These are phyloP conservation scores for Pterophyllum scalare DNA, from an alignment of 2,113 vertebrate species.

Conservation along the genomic window DNA sequence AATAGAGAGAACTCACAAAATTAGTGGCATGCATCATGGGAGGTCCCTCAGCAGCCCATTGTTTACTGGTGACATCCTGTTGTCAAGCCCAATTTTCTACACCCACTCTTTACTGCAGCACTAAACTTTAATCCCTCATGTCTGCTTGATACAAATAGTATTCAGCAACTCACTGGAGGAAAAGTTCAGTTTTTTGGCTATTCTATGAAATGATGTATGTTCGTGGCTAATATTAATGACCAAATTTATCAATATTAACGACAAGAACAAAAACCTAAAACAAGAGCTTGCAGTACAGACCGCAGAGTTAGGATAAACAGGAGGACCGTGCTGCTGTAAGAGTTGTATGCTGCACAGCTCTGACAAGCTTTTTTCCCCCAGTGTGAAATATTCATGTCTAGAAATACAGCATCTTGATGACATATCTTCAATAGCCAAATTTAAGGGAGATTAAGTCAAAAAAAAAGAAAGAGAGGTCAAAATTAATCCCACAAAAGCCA, in stretches of 20 bases:
- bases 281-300: not conserved
- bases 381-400: not conserved
- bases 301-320: not conserved
- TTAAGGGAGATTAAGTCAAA: not conserved
- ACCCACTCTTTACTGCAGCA: not conserved
- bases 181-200: not conserved
- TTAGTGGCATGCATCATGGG: not conserved
- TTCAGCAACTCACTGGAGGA: not conserved
- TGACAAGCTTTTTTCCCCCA: not conserved
- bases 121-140: not conserved
- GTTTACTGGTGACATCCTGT: not conserved
- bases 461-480: not conserved
- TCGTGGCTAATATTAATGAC: not conserved
- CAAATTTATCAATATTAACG: not conserved
- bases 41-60: not conserved
- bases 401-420: fast-evolving
- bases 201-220: not conserved
- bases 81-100: not conserved
- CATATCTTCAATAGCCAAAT: not conserved
- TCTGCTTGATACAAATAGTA: not conserved
- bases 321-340: not conserved
- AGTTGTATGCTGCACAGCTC: not conserved
- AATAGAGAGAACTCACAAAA: not conserved
- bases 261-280: not conserved
- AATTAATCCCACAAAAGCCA: not conserved